Evolutionary conservation across 2,797 vertebrate genomes (phyloP), one percentile per base, ranked within the genome.

Genomic region (Poecilia picta): DNA sequence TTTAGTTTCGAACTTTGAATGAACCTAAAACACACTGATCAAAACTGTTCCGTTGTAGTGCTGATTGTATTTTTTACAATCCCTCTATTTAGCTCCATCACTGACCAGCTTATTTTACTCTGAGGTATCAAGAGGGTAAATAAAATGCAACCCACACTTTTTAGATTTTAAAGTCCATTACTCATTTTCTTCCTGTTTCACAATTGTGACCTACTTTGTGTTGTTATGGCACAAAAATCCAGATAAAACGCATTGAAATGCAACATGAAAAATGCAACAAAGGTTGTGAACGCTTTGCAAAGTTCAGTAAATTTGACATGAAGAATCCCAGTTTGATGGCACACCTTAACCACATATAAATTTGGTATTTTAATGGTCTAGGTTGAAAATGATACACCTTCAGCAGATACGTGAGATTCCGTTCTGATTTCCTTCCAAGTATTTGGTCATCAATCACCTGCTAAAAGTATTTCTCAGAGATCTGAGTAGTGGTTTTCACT

Each of bases 381-480:
- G 49, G 15, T 72, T 75, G 70, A 82, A 23, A 45, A 74, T 82
- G 76, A 83, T 87, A 76, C 70, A 70, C 62, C 80, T 77, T 77
- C 82, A 75, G 85, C 53, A 82, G 71, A 87, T 73, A 85, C 53
- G 78, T 74, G 72, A n/a, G 83, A 88, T 79, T 39, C 57, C 80
- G 74, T 80, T 73, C 73, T 28, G 47, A 79, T 73, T 66, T 76
- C 59, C 47, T 84, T 71, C 81, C 76, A 84, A 82, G 46, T 79
- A 62, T 46, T 73, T n/a, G 77, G 71, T 72, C 57, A 85, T 72
- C 62, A 45, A 23, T 49, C 43, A 45, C 47, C 62, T 70, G 72
- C 80, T 74, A 76, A 73, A 79, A 33, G 81, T 71, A 64, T 77
- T 78, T 82, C 73, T 79, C 39, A 73, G n/a, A 16, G 70, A 74